phyloP scores from a whole-genome alignment of 1,140 invertebrate species.

The Sinella curviseta region DNA sequence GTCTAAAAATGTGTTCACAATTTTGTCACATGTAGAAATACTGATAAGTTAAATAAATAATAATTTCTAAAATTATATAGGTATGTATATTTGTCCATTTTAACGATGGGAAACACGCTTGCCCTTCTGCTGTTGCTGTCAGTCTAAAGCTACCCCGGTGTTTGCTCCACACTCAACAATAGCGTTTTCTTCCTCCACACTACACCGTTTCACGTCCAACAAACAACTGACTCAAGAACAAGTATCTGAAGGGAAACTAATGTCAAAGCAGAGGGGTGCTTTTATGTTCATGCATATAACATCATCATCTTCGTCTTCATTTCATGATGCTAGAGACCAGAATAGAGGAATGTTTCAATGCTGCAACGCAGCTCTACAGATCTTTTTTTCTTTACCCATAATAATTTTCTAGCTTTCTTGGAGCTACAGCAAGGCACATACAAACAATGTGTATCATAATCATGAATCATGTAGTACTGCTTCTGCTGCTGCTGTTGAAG shows the following conservation, averaged over 20 bases:
- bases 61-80: too few species aligned
- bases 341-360: too few species aligned
- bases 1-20: too few species aligned
- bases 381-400: not conserved
- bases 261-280: slow-evolving; percentile 15
- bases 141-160: not conserved
- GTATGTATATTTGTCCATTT: too few species aligned
- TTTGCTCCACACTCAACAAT: too few species aligned
- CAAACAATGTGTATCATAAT: slow-evolving; percentile 15
- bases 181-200: not conserved
- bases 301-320: not conserved
- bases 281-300: not conserved
- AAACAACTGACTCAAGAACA: slow-evolving; percentile 23
- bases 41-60: too few species aligned
- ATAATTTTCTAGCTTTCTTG: not conserved
- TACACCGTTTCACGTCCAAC: not conserved
- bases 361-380: too few species aligned
- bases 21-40: too few species aligned
- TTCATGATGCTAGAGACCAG: too few species aligned
- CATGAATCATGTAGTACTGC: slow-evolving; percentile 8
- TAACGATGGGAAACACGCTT: too few species aligned
- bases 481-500: not conserved
- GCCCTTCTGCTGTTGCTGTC: too few species aligned
- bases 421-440: not conserved
- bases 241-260: slow-evolving; percentile 9